Evolutionary conservation across 2,113 vertebrate species (phyloP).

Genomic region (Haliaeetus leucogaster): DNA sequence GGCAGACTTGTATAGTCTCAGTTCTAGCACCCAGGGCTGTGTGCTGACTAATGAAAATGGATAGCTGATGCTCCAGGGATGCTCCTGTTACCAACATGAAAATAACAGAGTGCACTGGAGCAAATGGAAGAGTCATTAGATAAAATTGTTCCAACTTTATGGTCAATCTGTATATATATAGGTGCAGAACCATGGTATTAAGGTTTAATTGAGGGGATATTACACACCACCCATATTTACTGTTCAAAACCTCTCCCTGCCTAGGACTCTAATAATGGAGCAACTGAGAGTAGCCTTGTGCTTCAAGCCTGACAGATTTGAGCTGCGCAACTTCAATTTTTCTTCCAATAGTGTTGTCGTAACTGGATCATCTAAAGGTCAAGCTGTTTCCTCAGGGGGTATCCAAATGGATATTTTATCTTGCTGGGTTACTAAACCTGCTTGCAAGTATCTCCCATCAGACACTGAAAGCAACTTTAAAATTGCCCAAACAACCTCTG

Average conservation of each 20-base stretch:
- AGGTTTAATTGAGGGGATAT: neutral
- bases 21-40: neutral
- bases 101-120: neutral
- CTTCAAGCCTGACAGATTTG: neutral
- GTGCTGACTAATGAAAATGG: neutral
- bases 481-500: neutral
- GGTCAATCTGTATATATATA: neutral
- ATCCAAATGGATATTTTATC: neutral
- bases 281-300: neutral
- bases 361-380: neutral
- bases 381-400: neutral
- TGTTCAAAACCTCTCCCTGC: neutral
- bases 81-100: neutral
- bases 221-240: neutral
- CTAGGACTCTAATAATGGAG: neutral
- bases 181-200: neutral
- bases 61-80: neutral
- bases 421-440: neutral
- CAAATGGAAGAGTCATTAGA: neutral
- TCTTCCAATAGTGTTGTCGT: neutral
- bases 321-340: neutral
- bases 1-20: neutral
- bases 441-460: neutral
- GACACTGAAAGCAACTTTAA: neutral
- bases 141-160: neutral